These are phyloP conservation scores for Setipinna tenuifilis DNA, from an alignment of 2,797 vertebrate species.

Conservation along the genomic window DNA sequence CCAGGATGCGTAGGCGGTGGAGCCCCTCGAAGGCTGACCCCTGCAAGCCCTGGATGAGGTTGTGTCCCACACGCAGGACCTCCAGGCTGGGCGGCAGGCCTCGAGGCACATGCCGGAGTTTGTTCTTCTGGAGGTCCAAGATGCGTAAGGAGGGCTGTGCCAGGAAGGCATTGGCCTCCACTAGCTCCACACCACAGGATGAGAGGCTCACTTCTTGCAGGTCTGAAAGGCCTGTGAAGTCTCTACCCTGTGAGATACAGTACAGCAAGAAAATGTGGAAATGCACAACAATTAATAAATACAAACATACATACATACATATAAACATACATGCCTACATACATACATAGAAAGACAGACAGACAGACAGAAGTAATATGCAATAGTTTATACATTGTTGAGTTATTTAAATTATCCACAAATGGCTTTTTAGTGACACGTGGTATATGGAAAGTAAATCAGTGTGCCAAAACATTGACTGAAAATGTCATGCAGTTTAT, in stretches of 20 bases:
- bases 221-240: slow-evolving; percentile 65
- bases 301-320: no score
- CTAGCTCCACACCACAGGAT: slow-evolving; percentile 77
- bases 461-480: no score
- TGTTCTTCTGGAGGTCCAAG: slow-evolving; percentile 81
- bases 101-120: slow-evolving; percentile 69
- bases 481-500: no score
- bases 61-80: slow-evolving; percentile 75
- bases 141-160: slow-evolving; percentile 59
- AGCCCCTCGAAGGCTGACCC: slow-evolving; percentile 74
- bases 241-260: slow-evolving; percentile 62
- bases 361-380: no score
- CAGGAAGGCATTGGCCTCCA: slow-evolving; percentile 63
- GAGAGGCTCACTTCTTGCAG: slow-evolving; percentile 78
- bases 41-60: slow-evolving; percentile 70
- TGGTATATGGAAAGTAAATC: no score
- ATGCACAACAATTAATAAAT: background rate
- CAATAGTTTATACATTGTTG: no score
- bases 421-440: no score
- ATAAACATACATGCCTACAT: no score
- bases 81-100: slow-evolving; percentile 74
- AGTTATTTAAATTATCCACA: no score
- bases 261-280: background rate
- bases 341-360: no score
- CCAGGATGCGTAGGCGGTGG: slow-evolving; percentile 72